Conservation (phyloP, 2,888 invertebrate genomes). For the Lycocerus yunnanus region DNA sequence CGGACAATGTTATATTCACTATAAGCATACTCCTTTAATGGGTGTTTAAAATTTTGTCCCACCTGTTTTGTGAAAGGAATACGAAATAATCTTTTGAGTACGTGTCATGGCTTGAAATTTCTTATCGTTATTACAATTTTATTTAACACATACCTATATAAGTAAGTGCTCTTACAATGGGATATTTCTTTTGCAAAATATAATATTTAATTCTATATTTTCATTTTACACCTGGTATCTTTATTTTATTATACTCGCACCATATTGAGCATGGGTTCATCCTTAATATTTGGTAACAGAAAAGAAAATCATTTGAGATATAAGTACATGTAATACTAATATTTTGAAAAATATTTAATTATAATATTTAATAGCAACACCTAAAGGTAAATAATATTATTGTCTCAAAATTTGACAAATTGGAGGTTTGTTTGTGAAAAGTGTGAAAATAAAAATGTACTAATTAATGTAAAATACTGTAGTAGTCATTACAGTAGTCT, state of each 20-base stretch:
- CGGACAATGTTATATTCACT: conserved; percentile 38
- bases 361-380: too few relatives aligned
- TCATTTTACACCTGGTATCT: background rate
- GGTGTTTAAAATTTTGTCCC: conserved; percentile 16
- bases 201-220: background rate
- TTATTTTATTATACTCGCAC: background rate
- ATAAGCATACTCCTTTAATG: conserved; percentile 32
- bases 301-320: too few relatives aligned
- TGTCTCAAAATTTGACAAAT: too few relatives aligned
- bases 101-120: conserved; percentile 11
- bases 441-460: too few relatives aligned
- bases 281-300: too few relatives aligned
- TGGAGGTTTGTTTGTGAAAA: too few relatives aligned
- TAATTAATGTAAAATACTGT: too few relatives aligned
- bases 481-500: too few relatives aligned
- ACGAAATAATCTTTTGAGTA: conserved; percentile 12
- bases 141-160: background rate
- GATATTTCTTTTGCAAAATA: background rate
- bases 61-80: conserved; percentile 11
- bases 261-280: too few relatives aligned
- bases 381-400: too few relatives aligned
- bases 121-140: background rate
- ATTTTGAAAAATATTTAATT: too few relatives aligned
- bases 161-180: background rate
- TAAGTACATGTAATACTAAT: too few relatives aligned